Conservation (phyloP, 2,113 vertebrate genomes). For the Rhinogobius similis region DNA sequence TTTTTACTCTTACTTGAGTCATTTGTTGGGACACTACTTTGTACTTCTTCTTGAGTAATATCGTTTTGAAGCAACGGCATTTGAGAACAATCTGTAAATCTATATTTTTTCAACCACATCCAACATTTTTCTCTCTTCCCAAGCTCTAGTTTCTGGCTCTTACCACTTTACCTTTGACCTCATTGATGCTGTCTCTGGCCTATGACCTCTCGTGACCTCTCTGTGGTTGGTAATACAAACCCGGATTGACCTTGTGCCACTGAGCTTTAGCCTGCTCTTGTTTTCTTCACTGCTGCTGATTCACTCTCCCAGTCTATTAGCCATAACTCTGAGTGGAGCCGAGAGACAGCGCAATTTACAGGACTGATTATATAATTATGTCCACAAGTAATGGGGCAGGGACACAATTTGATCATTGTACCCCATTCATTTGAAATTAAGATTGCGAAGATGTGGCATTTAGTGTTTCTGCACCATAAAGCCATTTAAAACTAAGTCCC, state of each 20-base stretch:
- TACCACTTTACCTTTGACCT: neutral
- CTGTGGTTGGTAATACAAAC: neutral
- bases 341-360: slow-evolving; percentile 1
- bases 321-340: neutral
- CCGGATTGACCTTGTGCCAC: neutral
- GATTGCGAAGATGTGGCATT: slow-evolving; percentile 2
- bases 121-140: neutral
- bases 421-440: slow-evolving; percentile 5
- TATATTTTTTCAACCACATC: too few species aligned
- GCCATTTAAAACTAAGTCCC: neutral
- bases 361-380: neutral
- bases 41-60: neutral
- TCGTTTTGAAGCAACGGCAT: too few species aligned
- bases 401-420: slow-evolving; percentile 5
- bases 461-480: slow-evolving; percentile 3
- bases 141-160: neutral
- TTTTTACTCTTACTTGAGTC: too few species aligned
- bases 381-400: slow-evolving; percentile 4
- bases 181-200: neutral
- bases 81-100: too few species aligned
- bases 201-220: neutral
- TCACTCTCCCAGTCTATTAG: neutral
- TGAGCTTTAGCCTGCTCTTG: neutral
- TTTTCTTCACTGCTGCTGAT: neutral
- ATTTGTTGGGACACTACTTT: too few species aligned